phyloP scores from a whole-genome alignment of 2,113 vertebrate species.

The Lophotis ruficrista region DNA sequence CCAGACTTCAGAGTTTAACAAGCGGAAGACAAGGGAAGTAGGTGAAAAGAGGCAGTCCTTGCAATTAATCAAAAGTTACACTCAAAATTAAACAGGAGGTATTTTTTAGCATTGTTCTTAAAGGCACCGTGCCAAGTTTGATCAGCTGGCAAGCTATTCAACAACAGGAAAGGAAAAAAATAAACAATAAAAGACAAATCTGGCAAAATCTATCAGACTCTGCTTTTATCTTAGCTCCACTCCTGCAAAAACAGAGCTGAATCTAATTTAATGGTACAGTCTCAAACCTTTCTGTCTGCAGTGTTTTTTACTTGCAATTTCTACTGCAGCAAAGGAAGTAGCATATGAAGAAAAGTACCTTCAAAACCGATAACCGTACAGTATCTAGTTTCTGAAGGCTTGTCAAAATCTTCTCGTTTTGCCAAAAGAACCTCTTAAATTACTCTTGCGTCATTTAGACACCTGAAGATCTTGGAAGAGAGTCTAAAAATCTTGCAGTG shows the following conservation, averaged over 20 bases:
- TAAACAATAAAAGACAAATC: background rate
- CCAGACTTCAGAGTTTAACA: background rate
- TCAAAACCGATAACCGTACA: background rate
- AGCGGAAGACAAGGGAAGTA: background rate
- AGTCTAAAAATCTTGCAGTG: background rate
- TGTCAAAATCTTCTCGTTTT: background rate
- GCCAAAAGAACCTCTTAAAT: background rate
- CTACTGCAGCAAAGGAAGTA: background rate
- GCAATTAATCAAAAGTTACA: background rate
- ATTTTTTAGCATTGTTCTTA: background rate
- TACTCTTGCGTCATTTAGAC: background rate
- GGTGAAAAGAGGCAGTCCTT: background rate
- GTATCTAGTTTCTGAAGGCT: background rate
- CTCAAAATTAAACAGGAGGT: background rate
- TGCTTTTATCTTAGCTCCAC: background rate
- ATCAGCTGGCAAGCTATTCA: background rate
- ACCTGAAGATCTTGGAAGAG: background rate
- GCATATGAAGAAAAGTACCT: background rate
- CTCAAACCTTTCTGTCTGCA: background rate
- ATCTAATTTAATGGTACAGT: background rate
- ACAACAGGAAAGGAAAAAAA: background rate
- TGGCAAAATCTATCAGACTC: background rate
- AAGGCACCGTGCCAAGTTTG: background rate
- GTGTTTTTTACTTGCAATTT: background rate
- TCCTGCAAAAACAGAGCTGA: background rate